A percentile compares a stretch with the other conserved stretches of the same genome.
These are phyloP conservation scores for Torymus auratus DNA, from an alignment of 2,888 invertebrate species.

Conservation along the genomic window DNA sequence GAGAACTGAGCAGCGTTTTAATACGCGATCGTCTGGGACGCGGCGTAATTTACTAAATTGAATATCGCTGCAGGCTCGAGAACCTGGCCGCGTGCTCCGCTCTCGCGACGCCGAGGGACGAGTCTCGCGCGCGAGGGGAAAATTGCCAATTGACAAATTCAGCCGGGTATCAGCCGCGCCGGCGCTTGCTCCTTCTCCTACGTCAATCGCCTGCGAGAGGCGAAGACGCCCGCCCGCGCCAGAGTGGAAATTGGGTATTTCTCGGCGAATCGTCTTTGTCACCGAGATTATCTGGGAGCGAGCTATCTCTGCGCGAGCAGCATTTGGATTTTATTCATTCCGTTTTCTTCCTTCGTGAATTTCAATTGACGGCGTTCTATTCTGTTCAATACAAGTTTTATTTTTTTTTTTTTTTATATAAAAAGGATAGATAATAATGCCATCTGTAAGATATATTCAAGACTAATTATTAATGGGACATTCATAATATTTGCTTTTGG, in stretches of 20 bases:
- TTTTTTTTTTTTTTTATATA: neutral
- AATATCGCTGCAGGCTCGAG: conserved; percentile 65
- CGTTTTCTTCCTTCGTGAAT: conserved; percentile 12
- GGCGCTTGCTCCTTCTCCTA: conserved; percentile 22
- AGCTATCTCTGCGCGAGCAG: neutral
- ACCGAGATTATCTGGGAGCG: conserved; percentile 36
- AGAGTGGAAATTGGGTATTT: conserved; percentile 42
- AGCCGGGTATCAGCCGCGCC: conserved; percentile 35
- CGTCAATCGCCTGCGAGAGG: conserved; percentile 28
- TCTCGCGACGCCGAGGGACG: no score
- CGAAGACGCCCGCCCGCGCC: conserved; percentile 10
- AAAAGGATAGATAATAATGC: no score
- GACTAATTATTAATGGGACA: no score
- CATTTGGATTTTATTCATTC: neutral
- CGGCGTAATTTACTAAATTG: conserved; percentile 68
- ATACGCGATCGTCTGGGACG: conserved; percentile 63
- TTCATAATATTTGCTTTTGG: no score
- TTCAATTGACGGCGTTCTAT: conserved; percentile 11
- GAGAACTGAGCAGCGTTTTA: conserved; percentile 62
- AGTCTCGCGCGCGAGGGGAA: conserved; percentile 30
- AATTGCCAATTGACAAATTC: conserved; percentile 59
- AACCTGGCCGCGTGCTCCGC: conserved; percentile 33
- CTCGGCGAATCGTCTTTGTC: conserved; percentile 37
- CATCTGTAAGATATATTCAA: no score
- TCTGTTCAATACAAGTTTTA: neutral